Evolutionary conservation across 2,113 vertebrate species (phyloP).

Genomic region (Paramisgurnus dabryanus): DNA sequence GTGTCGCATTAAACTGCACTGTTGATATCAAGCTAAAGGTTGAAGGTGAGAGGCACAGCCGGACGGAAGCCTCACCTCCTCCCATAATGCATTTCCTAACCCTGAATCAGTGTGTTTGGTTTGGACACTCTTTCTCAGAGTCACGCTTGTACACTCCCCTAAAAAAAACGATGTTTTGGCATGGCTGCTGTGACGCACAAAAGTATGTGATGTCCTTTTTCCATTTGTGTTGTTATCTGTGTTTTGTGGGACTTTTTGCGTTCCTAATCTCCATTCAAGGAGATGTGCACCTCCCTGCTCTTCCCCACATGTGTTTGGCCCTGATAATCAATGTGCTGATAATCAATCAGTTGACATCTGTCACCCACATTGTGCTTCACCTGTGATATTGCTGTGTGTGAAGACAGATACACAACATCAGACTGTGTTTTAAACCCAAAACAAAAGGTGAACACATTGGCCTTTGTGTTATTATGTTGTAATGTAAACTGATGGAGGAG

Average conservation of each 20-base stretch:
- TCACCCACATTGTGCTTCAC: not conserved
- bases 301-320: constrained; percentile 37
- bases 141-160: constrained; percentile 15
- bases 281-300: constrained; percentile 9
- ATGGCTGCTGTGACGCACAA: not conserved
- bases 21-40: constrained; percentile 32
- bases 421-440: not conserved
- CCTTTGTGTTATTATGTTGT: not conserved
- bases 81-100: constrained; percentile 53
- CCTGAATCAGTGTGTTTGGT: constrained; percentile 45
- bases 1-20: constrained; percentile 1
- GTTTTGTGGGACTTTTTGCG: constrained; percentile 39
- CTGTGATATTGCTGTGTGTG: not conserved
- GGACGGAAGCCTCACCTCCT: constrained; percentile 47
- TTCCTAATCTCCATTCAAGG: constrained; percentile 1
- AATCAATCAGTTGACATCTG: not conserved
- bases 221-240: constrained; percentile 55
- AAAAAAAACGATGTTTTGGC: not conserved
- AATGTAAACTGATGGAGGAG: not conserved
- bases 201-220: constrained; percentile 44
- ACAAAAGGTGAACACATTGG: not conserved
- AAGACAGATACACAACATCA: not conserved
- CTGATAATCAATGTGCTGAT: constrained; percentile 39
- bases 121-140: constrained; percentile 39
- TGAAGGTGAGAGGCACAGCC: constrained; percentile 49